A percentile compares a stretch with the other conserved stretches of the same genome.
Conservation (phyloP, 2,888 invertebrate species). For the Brenthis hecate region DNA sequence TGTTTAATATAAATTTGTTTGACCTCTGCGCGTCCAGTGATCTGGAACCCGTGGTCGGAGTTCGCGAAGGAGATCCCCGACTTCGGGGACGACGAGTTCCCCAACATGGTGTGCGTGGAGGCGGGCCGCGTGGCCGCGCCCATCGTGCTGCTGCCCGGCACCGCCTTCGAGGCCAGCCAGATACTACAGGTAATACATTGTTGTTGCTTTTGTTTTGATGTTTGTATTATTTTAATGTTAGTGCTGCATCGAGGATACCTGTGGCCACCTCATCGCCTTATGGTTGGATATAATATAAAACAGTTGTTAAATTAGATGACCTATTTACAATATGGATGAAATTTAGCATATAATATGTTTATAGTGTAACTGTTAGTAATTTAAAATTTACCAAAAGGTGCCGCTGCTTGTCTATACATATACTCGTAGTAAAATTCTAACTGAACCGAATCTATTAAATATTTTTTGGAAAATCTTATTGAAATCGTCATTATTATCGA, state of each 20-base stretch:
- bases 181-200: conserved; percentile 87
- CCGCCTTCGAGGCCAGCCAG: conserved; percentile 95
- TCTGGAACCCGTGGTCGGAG: conserved; percentile 98
- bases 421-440: no score
- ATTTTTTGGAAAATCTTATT: no score
- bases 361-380: no score
- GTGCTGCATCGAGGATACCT: no score
- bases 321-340: no score
- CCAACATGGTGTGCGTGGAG: conserved; percentile 98
- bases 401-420: not conserved
- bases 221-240: not conserved
- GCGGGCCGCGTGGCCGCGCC: conserved; percentile 95
- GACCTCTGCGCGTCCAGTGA: conserved; percentile 77
- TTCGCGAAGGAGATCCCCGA: conserved; percentile 96
- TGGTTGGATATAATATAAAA: no score
- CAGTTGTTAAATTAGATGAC: no score
- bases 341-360: no score
- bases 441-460: no score
- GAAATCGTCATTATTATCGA: no score
- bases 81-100: conserved; percentile 98
- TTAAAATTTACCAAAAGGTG: no score
- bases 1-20: not conserved
- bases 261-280: no score
- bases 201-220: not conserved
- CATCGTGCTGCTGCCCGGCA: conserved; percentile 93